Conservation (phyloP, 2,888 invertebrate species). For the Steinernema carpocapsae region DNA sequence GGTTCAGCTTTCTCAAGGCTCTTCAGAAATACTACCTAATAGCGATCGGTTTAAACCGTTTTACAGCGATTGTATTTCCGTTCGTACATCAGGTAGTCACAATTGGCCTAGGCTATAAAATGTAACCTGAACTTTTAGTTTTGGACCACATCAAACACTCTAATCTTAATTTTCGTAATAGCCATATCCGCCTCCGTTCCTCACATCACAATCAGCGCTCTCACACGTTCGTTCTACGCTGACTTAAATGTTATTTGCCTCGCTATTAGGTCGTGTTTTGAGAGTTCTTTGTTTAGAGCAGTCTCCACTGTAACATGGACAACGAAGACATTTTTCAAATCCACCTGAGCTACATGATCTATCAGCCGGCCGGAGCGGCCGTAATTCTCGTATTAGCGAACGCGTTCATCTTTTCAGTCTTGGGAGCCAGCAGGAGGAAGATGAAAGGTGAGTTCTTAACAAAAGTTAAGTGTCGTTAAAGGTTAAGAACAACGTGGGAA, state of each 20-base stretch:
- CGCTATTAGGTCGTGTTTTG: not conserved
- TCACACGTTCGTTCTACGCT: not conserved
- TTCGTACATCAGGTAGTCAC: not conserved
- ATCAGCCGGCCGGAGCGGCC: not conserved
- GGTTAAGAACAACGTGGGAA: not conserved
- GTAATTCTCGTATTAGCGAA: not conserved
- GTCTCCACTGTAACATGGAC: constrained; percentile 1
- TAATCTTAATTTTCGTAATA: not conserved
- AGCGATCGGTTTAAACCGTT: not conserved
- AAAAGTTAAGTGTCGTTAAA: too few relatives aligned
- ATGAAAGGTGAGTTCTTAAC: constrained; percentile 18
- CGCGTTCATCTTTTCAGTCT: not conserved
- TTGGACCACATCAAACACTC: not conserved
- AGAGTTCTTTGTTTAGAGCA: not conserved
- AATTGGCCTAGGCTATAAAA: too few relatives aligned
- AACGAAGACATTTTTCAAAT: not conserved
- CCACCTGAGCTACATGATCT: constrained; percentile 15
- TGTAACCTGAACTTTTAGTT: not conserved
- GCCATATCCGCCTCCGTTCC: not conserved
- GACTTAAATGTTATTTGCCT: not conserved
- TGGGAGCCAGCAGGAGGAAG: not conserved
- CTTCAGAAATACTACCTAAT: constrained; percentile 14
- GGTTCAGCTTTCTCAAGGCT: constrained; percentile 20
- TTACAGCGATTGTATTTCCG: not conserved
- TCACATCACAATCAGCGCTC: not conserved